Base-by-base conservation (phyloP, 2,888 invertebrate species). In the Torymus tubicola region DNA sequence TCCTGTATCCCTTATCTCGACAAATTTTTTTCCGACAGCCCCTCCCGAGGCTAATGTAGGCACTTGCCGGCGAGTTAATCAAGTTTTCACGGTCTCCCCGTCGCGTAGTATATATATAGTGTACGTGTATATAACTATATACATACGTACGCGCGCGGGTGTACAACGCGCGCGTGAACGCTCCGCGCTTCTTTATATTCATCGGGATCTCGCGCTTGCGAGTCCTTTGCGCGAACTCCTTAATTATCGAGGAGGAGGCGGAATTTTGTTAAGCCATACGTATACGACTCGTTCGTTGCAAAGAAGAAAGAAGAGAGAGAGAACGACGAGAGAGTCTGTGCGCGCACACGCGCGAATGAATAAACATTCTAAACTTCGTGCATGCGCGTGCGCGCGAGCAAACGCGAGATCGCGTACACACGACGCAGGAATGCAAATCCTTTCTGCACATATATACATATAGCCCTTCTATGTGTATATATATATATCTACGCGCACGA, bases 1-100 rank as follows among this genome's bases (percentile, higher is more conserved):
- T 42, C 42, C 21, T 18, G 53, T 58, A n/a, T 21, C 71, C 69
- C 72, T 77, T 81, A 81, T 78, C 77, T 77, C 64, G 60, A 57
- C 63, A 65, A 80, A 76, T 76, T 80, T 80, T 80, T 76, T 65
- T 12, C 65, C 53, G 12, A 61, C 18, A 18, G 10, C 21, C 50
- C 2, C 12, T 16, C 58, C 42, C 68, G 58, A n/a, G n/a, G 14
- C 63, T 80, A 80, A 80, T 80, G 76, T 76, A 80, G 68, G 76
- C 80, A 70, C 80, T 80, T 72, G 80, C 58, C 77, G 16, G 63
- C 73, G 69, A 73, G 72, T 77, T 77, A 81, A 81, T 81, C 77
- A 72, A 73, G 69, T 78, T 77, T 78, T 78, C 77, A 78, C 64
- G 63, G 80, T 61, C 70, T 72, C 67, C 16, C 70, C 16, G 16